Conservation (phyloP, 2,888 invertebrate species). For the Tubulanus polymorphus region DNA sequence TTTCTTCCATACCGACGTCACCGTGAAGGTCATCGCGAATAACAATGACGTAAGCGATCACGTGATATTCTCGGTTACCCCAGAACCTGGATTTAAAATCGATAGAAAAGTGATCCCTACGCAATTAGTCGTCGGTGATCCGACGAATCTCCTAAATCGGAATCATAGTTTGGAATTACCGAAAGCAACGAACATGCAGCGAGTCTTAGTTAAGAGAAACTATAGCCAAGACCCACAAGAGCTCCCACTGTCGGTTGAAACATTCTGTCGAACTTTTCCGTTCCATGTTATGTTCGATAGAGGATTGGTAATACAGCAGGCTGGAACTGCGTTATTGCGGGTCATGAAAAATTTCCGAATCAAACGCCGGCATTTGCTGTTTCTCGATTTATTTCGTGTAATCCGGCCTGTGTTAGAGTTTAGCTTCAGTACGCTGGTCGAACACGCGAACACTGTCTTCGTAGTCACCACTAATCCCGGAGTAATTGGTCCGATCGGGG, state of each 20-base stretch:
- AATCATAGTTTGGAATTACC: background rate
- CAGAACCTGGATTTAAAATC: background rate
- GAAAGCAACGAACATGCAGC: background rate
- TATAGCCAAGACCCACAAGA: conserved; percentile 14
- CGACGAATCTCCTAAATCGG: background rate
- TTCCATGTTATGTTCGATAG: conserved; percentile 30
- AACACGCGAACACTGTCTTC: conserved; percentile 22
- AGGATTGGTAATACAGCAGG: conserved; percentile 19
- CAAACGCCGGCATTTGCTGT: conserved; percentile 6
- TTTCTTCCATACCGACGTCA: conserved; percentile 24
- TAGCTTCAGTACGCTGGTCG: conserved; percentile 25
- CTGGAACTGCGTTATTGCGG: conserved; percentile 16
- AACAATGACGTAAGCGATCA: conserved; percentile 1
- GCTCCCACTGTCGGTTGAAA: conserved; percentile 12
- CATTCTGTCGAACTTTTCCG: conserved; percentile 27
- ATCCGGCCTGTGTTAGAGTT: conserved; percentile 25
- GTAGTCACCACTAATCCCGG: conserved; percentile 15
- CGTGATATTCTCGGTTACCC: conserved; percentile 12
- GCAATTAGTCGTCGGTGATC: background rate
- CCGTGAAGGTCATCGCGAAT: conserved; percentile 7
- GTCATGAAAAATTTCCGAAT: conserved; percentile 10
- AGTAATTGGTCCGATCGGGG: background rate
- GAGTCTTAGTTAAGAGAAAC: background rate
- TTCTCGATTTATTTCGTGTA: conserved; percentile 28
- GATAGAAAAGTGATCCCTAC: background rate